Evolutionary conservation across 2,797 vertebrate species (phyloP), one percentile per base, ranked within the genome.

Genomic region (Neoniphon sammara): DNA sequence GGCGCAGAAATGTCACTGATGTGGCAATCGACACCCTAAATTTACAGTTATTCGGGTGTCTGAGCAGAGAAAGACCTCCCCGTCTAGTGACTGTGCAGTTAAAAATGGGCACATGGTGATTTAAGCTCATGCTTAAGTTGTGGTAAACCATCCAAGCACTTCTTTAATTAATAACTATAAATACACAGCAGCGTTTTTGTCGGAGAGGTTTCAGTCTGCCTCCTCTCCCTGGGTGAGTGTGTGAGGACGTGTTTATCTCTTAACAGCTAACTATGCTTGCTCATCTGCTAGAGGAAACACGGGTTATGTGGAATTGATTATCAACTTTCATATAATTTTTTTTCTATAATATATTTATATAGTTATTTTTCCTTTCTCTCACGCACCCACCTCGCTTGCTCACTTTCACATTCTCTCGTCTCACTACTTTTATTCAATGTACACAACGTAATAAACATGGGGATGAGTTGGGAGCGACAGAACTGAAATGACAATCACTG

Each of bases 131-230:
- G 97, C 98, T 97, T 94, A 96, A 95, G 95, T 97, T 96, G 97
- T 96, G 97, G 96, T 97, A 96, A 98, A 97, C 96, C 97, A 97
- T 97, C 95, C 96, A 97, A 98, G 97, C 97, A 97, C 90, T 95
- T 97, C 96, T 97, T 97, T 96, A 97, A 78, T 97, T 96, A 96
- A 96, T 96, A 96, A 97, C 96, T 97, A 98, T 98, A 97, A 98
- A 99, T 97, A 98, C 96, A 98, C 96, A 98, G 97, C 97, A 98
- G 97, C 96, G 80, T 95, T 96, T 95, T 95, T 64, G 77, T 75
- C 31, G 46, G 85, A 85, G 82, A 86, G 84, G 75, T 64, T 77
- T 94, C 92, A 73, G 94, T 96, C 94, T 93, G 95, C 94, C 93
- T 93, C 94, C 88, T 87, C 88, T 86, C 82, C 78, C 58, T 25